Evolutionary conservation across 2,113 vertebrate genomes (phyloP).

Genomic region (Fulmarus glacialis): DNA sequence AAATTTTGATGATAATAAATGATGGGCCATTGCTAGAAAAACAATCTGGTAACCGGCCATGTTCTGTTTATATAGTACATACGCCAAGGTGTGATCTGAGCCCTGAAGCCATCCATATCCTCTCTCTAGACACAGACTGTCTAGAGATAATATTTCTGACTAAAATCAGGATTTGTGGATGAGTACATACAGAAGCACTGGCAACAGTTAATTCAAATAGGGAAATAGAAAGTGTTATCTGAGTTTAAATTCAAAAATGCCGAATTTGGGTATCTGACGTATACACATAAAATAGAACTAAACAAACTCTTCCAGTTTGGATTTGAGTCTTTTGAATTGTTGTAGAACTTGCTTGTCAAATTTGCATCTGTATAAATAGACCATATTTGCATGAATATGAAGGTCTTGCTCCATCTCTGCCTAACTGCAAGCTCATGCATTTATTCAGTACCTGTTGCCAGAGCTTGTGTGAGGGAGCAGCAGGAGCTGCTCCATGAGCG

Average conservation of each 20-base stretch:
- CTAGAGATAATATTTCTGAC: not conserved
- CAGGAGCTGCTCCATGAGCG: not conserved
- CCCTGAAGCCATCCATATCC: not conserved
- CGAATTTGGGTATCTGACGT: not conserved
- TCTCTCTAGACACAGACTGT: not conserved
- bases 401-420: not conserved
- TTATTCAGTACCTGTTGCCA: not conserved
- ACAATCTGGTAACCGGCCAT: not conserved
- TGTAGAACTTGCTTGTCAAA: not conserved
- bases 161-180: not conserved
- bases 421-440: not conserved
- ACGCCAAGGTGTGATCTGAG: not conserved
- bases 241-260: not conserved
- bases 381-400: not conserved
- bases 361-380: not conserved
- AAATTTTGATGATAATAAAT: not conserved
- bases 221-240: not conserved
- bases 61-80: not conserved
- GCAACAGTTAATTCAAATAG: not conserved
- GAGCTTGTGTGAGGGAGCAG: not conserved
- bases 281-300: not conserved
- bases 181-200: not conserved
- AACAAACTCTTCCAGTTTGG: not conserved
- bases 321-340: not conserved
- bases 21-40: not conserved